Evolutionary conservation across 2,113 vertebrate genomes (phyloP).

Genomic region (Chlorodrepanis virens): DNA sequence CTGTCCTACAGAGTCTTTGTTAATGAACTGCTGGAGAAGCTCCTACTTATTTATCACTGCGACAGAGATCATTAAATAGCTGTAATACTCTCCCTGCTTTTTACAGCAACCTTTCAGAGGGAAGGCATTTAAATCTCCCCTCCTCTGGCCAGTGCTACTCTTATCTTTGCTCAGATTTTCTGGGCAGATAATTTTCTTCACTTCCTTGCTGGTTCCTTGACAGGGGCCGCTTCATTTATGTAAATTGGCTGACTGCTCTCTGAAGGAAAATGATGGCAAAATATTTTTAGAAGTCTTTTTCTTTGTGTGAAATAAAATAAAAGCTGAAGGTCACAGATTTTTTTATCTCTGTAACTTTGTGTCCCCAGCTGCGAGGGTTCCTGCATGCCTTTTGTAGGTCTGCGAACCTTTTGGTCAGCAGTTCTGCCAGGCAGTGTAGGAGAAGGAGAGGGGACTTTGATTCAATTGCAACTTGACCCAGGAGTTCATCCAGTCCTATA

Average conservation of each 20-base stretch:
- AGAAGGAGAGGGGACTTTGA: conserved; percentile 47
- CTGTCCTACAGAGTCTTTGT: conserved; percentile 13
- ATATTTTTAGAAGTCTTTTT: conserved; percentile 56
- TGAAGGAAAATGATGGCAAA: not conserved
- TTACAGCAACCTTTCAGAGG: conserved; percentile 1
- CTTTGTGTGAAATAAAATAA: not conserved
- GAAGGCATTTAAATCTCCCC: conserved; percentile 50
- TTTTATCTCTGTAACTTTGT: conserved; percentile 13
- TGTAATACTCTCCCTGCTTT: conserved; percentile 3
- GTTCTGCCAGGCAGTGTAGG: conserved; percentile 29
- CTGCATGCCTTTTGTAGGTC: not conserved
- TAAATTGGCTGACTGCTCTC: conserved; percentile 43
- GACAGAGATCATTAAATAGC: conserved; percentile 12
- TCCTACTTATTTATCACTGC: conserved; percentile 7
- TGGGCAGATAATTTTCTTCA: conserved; percentile 39
- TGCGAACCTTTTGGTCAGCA: conserved; percentile 41
- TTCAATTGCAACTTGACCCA: conserved; percentile 43
- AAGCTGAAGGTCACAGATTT: conserved; percentile 55
- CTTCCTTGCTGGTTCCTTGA: conserved; percentile 31
- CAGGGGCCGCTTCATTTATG: conserved; percentile 35
- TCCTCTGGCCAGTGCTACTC: not conserved
- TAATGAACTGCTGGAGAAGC: conserved; percentile 29
- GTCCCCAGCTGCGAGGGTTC: not conserved
- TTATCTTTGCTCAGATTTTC: conserved; percentile 52
- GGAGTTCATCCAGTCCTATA: conserved; percentile 10